Percentiles rank a stretch among this genome's conserved stretches.
Conservation (phyloP, 2,113 vertebrate species). For the Leucosticte australis region DNA sequence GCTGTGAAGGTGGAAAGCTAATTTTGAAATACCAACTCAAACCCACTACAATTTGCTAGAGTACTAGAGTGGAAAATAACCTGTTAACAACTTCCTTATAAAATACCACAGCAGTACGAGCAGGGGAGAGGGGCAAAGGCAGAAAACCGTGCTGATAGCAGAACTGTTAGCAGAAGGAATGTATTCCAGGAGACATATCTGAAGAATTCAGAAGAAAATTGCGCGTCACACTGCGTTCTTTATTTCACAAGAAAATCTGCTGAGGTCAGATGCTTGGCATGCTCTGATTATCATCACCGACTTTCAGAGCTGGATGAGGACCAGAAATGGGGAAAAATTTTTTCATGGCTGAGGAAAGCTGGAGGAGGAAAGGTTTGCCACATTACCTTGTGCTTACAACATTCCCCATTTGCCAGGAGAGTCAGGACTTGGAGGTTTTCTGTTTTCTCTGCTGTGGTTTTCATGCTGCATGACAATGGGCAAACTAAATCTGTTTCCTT, state of each 20-base stretch:
- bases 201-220: not conserved
- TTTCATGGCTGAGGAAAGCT: not conserved
- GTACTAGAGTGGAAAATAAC: not conserved
- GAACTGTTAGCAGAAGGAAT: not conserved
- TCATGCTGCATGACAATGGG: fast-evolving
- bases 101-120: not conserved
- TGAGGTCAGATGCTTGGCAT: not conserved
- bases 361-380: not conserved
- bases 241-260: conserved; percentile 2
- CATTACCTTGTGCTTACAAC: not conserved
- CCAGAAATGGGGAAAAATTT: not conserved
- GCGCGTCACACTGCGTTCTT: not conserved
- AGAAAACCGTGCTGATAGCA: not conserved
- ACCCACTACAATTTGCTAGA: not conserved
- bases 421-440: not conserved
- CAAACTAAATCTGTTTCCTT: not conserved
- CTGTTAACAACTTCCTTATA: not conserved
- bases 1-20: not conserved
- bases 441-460: not conserved
- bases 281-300: not conserved
- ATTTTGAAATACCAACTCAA: not conserved
- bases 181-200: not conserved
- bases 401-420: not conserved
- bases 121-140: not conserved
- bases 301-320: not conserved